phyloP scores from a whole-genome alignment of 1,140 invertebrate genomes.

The Temnothorax nylanderi region DNA sequence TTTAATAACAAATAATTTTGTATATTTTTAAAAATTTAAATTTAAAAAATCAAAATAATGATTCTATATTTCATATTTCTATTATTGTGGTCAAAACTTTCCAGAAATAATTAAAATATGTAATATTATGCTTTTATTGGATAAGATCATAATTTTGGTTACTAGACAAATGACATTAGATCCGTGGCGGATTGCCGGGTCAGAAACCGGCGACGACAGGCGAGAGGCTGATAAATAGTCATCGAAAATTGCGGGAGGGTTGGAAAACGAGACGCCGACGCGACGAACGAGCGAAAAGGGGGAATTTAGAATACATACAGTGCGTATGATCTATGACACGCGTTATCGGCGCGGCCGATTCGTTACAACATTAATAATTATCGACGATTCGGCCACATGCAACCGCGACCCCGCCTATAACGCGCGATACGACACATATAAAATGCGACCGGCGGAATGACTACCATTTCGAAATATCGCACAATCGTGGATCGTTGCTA shows the following conservation, averaged over 20 bases:
- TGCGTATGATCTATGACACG: slow-evolving; percentile 35
- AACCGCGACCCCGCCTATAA: background rate
- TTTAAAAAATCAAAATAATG: too few relatives aligned
- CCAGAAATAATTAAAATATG: background rate
- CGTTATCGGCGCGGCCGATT: slow-evolving; percentile 37
- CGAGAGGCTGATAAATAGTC: slow-evolving; percentile 38
- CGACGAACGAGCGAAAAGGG: background rate
- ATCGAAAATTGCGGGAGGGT: slow-evolving; percentile 9
- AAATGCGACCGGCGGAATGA: slow-evolving; percentile 25
- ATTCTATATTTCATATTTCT: background rate
- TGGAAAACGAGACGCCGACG: background rate
- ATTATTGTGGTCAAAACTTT: background rate
- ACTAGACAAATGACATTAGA: slow-evolving; percentile 14
- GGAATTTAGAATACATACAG: slow-evolving; percentile 44
- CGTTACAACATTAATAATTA: slow-evolving; percentile 68
- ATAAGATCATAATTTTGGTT: background rate
- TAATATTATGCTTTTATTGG: background rate
- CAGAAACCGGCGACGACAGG: slow-evolving; percentile 26
- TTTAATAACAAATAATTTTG: background rate
- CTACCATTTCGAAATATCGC: slow-evolving; percentile 51
- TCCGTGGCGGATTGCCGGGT: background rate
- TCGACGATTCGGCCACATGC: slow-evolving; percentile 32
- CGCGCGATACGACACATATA: background rate
- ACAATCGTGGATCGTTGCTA: slow-evolving; percentile 32
- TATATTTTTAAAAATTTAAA: background rate